Evolutionary conservation across 2,113 vertebrate genomes (phyloP).

Genomic region (Dicentrarchus labrax): DNA sequence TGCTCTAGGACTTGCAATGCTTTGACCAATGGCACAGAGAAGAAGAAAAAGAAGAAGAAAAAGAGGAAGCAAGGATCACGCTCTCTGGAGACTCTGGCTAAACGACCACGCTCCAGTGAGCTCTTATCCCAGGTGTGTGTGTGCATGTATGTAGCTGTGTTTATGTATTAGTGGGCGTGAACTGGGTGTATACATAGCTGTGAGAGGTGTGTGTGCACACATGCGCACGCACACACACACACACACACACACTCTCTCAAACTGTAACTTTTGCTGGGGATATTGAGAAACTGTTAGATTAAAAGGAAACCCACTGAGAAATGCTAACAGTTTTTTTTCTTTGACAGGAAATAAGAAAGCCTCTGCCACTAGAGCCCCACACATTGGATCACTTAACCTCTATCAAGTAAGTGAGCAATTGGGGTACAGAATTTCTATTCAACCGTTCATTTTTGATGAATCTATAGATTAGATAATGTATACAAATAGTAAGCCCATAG

Average conservation of each 20-base stretch:
- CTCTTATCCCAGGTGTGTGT: constrained; percentile 79
- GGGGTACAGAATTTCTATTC: neutral
- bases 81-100: constrained; percentile 88
- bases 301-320: neutral
- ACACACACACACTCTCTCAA: neutral
- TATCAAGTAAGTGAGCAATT: constrained; percentile 86
- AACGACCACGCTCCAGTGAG: constrained; percentile 78
- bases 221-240: constrained; percentile 1
- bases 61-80: constrained; percentile 91
- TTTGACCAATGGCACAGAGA: constrained; percentile 91
- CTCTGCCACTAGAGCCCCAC: constrained; percentile 83
- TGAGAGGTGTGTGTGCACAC: neutral
- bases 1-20: constrained; percentile 76
- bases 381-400: constrained; percentile 88
- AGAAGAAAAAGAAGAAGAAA: constrained; percentile 92
- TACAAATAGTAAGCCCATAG: neutral
- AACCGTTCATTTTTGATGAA: neutral
- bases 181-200: constrained; percentile 15
- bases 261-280: neutral
- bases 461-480: neutral
- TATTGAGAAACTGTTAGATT: neutral
- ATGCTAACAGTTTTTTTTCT: neutral
- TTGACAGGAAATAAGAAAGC: constrained; percentile 76
- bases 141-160: constrained; percentile 57
- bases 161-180: constrained; percentile 11